Evolutionary conservation across 2,888 invertebrate species (phyloP), one percentile per base, ranked within the genome.

Genomic region (Congeria kusceri): DNA sequence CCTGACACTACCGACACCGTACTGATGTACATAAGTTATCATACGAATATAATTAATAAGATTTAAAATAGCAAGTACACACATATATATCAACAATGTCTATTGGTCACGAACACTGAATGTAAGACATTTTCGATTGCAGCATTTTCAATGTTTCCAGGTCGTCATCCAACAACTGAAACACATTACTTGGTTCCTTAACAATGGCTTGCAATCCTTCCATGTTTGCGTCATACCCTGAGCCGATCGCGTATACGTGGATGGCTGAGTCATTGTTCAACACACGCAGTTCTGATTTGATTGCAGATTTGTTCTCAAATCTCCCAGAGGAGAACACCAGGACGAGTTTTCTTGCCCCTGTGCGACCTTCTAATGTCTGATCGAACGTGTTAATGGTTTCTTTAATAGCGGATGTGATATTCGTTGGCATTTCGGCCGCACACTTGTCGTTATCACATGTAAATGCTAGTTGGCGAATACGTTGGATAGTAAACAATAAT

Each of bases 51-150:
- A n/a, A n/a, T n/a, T n/a, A n/a, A n/a, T n/a, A n/a, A n/a, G n/a
- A n/a, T n/a, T n/a, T n/a, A n/a, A n/a, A n/a, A n/a, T n/a, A n/a
- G n/a, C n/a, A n/a, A n/a, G n/a, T n/a, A n/a, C n/a, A n/a, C n/a
- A n/a, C n/a, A n/a, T n/a, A n/a, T n/a, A n/a, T n/a, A n/a, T n/a
- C n/a, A n/a, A n/a, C n/a, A n/a, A n/a, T n/a, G n/a, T n/a, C n/a
- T n/a, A n/a, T n/a, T n/a, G n/a, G n/a, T 39, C 15, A 39, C 15
- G 39, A 39, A 39, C 39, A 39, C 15, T 11, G 9, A 39, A 39
- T 66, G n/a, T 66, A 66, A 7, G 65, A 28, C 32, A 66, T 56
- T 32, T 66, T 56, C 44, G 65, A 56, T 32, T 66, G 66, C 29
- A 66, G 27, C 9, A 56, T 20, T 56, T 66, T 57, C 25, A 66